phyloP scores from a whole-genome alignment of 2,888 invertebrate species.

The Volucella zonaria region DNA sequence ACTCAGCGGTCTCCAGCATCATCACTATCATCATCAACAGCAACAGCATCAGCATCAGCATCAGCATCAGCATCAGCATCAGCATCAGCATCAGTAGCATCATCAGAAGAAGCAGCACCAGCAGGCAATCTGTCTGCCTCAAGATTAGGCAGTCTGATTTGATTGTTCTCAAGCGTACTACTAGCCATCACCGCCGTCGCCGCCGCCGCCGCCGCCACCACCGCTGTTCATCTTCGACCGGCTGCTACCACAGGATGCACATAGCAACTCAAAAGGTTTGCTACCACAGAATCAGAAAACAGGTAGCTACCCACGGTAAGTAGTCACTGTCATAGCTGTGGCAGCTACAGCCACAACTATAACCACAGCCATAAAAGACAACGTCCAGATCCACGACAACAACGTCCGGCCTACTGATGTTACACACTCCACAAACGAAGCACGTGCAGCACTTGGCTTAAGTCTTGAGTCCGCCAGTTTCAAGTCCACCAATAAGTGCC shows the following conservation, averaged over 20 bases:
- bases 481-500: slow-evolving; percentile 1
- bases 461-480: background rate
- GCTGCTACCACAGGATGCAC: slow-evolving; percentile 43
- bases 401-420: slow-evolving; percentile 44
- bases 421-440: slow-evolving; percentile 31
- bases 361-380: slow-evolving; percentile 9
- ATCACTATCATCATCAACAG: slow-evolving; percentile 22
- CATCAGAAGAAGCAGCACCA: slow-evolving; percentile 27
- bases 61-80: slow-evolving; percentile 15
- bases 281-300: slow-evolving; percentile 48
- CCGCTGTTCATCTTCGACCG: too few relatives aligned
- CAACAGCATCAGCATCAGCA: slow-evolving; percentile 7
- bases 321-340: slow-evolving; percentile 1
- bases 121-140: slow-evolving; percentile 71
- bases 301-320: slow-evolving; percentile 63
- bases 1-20: slow-evolving; percentile 30
- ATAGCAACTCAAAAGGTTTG: slow-evolving; percentile 15
- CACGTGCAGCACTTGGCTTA: slow-evolving; percentile 66
- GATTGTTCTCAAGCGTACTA: slow-evolving; percentile 59
- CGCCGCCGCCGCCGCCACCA: background rate
- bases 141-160: slow-evolving; percentile 66
- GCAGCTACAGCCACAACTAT: too few relatives aligned
- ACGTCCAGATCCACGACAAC: slow-evolving; percentile 19
- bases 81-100: slow-evolving; percentile 18
- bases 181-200: background rate